Evolutionary conservation across 2,888 invertebrate genomes (phyloP).

Genomic region (Dioctria linearis): DNA sequence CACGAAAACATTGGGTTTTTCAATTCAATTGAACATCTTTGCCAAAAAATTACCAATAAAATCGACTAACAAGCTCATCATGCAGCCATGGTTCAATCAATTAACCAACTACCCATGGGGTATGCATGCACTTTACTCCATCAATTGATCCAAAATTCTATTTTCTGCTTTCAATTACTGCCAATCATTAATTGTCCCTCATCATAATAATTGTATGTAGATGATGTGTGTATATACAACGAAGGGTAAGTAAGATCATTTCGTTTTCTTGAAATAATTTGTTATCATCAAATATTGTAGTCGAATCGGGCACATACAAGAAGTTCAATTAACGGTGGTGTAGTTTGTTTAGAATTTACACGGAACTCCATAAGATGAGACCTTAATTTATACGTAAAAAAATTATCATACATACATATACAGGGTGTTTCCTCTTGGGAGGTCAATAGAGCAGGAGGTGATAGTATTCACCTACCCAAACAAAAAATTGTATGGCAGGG

Average conservation of each 20-base stretch:
- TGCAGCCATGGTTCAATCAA: slow-evolving; percentile 51
- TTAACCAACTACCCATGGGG: slow-evolving; percentile 50
- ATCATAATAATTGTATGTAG: slow-evolving; percentile 43
- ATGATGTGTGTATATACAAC: slow-evolving; percentile 14
- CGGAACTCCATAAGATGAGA: neutral
- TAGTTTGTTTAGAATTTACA: neutral
- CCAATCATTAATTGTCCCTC: slow-evolving; percentile 58
- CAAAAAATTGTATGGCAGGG: too few species aligned
- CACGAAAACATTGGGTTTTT: slow-evolving; percentile 17
- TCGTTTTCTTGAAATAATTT: slow-evolving; percentile 43
- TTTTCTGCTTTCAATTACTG: slow-evolving; percentile 59
- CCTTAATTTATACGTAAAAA: too few species aligned
- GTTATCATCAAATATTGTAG: slow-evolving; percentile 2
- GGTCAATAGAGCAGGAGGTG: too few species aligned
- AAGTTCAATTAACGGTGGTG: slow-evolving; percentile 11
- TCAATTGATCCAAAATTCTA: slow-evolving; percentile 58
- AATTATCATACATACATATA: too few species aligned
- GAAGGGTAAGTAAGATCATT: slow-evolving; percentile 31
- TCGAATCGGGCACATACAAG: neutral
- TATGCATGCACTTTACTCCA: slow-evolving; percentile 45
- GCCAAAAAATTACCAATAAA: slow-evolving; percentile 48
- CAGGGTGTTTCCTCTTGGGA: too few species aligned
- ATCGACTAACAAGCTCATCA: slow-evolving; percentile 52
- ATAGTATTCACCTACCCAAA: too few species aligned
- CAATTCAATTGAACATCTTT: slow-evolving; percentile 48